Evolutionary conservation across 2,113 vertebrate genomes (phyloP).

Genomic region (Sterrhoptilus dennistouni): DNA sequence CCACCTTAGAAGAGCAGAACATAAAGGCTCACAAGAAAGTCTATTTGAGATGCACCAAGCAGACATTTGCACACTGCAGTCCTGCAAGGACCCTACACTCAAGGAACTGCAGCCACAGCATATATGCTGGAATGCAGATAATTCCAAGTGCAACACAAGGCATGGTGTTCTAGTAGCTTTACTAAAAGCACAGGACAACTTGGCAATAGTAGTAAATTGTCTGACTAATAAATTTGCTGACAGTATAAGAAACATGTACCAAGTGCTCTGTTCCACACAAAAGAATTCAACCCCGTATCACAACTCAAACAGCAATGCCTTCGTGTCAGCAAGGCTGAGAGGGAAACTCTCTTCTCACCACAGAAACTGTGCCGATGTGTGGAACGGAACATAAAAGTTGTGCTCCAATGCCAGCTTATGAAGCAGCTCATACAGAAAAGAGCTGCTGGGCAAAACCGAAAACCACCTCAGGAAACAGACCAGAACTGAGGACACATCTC

Average conservation of each 20-base stretch:
- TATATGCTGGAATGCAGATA: not conserved
- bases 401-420: not conserved
- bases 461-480: not conserved
- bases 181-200: not conserved
- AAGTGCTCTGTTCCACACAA: not conserved
- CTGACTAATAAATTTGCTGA: not conserved
- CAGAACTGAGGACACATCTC: not conserved
- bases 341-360: not conserved
- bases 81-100: not conserved
- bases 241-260: not conserved
- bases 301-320: not conserved
- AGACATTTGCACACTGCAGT: not conserved
- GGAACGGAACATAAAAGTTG: not conserved
- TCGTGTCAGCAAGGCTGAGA: not conserved
- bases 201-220: not conserved
- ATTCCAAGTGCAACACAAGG: not conserved
- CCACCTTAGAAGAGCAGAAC: not conserved
- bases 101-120: not conserved
- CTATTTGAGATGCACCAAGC: not conserved
- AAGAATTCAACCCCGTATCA: not conserved
- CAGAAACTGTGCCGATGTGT: not conserved
- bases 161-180: not conserved
- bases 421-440: not conserved
- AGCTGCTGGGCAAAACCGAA: not conserved
- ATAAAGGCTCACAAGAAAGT: not conserved